These are phyloP conservation scores for Seira sanloemensis DNA, from an alignment of 2,888 invertebrate species.

Conservation along the genomic window DNA sequence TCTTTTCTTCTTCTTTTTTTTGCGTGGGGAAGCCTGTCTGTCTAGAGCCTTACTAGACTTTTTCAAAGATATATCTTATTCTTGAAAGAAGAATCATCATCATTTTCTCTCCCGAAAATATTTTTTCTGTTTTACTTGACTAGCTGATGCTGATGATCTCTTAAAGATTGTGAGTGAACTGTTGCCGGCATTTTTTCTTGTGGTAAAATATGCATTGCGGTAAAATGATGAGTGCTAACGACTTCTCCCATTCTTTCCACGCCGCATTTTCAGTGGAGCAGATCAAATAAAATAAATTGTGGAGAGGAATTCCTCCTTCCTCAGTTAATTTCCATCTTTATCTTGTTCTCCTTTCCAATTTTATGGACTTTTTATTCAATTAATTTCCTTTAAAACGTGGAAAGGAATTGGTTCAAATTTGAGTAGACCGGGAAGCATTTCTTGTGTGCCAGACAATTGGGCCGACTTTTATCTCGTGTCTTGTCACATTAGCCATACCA, in stretches of 20 bases:
- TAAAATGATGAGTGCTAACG: not conserved
- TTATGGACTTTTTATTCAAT: not conserved
- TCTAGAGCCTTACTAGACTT: slow-evolving; percentile 11
- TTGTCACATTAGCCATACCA: not conserved
- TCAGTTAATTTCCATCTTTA: not conserved
- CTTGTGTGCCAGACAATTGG: not conserved
- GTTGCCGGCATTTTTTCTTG: not conserved
- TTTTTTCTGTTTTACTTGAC: not conserved
- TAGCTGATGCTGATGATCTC: not conserved
- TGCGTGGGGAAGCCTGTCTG: not conserved
- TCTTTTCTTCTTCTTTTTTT: not conserved
- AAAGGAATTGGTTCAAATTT: not conserved
- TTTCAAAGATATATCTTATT: slow-evolving; percentile 1
- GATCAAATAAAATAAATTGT: not conserved
- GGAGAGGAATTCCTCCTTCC: not conserved
- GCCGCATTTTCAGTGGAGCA: not conserved
- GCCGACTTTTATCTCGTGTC: not conserved
- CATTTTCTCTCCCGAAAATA: not conserved
- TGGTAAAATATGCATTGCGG: not conserved
- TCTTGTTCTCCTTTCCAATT: not conserved
- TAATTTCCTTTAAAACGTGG: not conserved
- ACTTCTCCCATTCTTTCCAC: not conserved
- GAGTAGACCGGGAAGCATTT: not conserved
- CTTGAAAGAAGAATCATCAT: no score
- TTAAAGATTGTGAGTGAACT: not conserved